phyloP scores from a whole-genome alignment of 1,140 invertebrate species.

The Oscheius sp. region DNA sequence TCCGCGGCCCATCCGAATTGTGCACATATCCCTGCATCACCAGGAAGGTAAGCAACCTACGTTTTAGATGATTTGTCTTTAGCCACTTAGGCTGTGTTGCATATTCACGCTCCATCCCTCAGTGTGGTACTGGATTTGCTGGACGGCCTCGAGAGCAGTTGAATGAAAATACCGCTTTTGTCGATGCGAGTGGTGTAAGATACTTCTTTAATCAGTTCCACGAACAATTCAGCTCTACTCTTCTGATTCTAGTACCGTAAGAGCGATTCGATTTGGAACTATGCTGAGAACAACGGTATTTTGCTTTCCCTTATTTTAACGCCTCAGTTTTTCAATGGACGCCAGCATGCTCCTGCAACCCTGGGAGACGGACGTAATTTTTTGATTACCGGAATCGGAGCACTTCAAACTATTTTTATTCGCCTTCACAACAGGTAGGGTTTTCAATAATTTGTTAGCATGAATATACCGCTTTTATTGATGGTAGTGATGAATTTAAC shows the following conservation, averaged over 20 bases:
- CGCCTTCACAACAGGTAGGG: too few relatives aligned
- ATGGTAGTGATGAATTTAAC: background rate
- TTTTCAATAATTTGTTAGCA: too few relatives aligned
- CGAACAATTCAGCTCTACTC: conserved; percentile 41
- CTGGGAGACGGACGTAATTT: too few relatives aligned
- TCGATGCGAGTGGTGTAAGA: too few relatives aligned
- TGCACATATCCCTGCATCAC: conserved; percentile 21
- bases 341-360: too few relatives aligned
- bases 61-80: background rate
- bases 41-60: conserved; percentile 1
- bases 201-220: conserved; percentile 33
- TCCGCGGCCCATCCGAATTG: conserved; percentile 12
- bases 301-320: too few relatives aligned
- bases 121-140: conserved; percentile 34
- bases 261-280: conserved; percentile 14
- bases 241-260: conserved; percentile 25
- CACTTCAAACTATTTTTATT: too few relatives aligned
- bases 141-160: conserved; percentile 31
- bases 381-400: too few relatives aligned
- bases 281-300: conserved; percentile 32
- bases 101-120: conserved; percentile 29
- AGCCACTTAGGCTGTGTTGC: conserved; percentile 18
- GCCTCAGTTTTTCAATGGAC: too few relatives aligned
- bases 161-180: background rate
- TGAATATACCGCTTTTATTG: background rate